Evolutionary conservation across 2,888 invertebrate genomes (phyloP).

Genomic region (Sericinus montela): DNA sequence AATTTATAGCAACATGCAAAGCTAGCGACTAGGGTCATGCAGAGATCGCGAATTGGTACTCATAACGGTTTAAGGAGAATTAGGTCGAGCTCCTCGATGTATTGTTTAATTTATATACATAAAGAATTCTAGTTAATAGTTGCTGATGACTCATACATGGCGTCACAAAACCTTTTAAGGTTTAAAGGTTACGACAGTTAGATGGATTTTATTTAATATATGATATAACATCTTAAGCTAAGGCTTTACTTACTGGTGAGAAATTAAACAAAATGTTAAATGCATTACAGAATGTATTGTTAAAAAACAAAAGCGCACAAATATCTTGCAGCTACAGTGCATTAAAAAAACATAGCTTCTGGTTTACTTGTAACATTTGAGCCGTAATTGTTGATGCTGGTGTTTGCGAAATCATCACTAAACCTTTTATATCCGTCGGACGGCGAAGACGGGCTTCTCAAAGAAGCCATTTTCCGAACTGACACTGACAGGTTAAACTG

Average conservation of each 20-base stretch:
- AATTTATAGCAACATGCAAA: slow-evolving; percentile 24
- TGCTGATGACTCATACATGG: slow-evolving; percentile 56
- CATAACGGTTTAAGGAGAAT: slow-evolving; percentile 27
- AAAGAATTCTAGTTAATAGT: slow-evolving; percentile 34
- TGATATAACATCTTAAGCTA: slow-evolving; percentile 28
- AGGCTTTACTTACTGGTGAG: slow-evolving; percentile 41
- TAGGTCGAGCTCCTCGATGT: slow-evolving; percentile 33
- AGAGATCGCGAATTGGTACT: slow-evolving; percentile 5
- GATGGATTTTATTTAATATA: slow-evolving; percentile 36
- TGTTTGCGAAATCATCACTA: slow-evolving; percentile 79
- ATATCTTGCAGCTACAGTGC: slow-evolving; percentile 69
- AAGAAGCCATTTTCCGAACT: slow-evolving; percentile 76
- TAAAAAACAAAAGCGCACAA: slow-evolving; percentile 66
- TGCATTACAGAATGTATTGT: slow-evolving; percentile 67
- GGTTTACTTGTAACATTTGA: slow-evolving; percentile 81
- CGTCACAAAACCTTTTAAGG: slow-evolving; percentile 47
- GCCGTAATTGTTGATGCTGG: slow-evolving; percentile 81
- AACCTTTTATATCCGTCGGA: slow-evolving; percentile 83
- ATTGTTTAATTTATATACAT: slow-evolving; percentile 34
- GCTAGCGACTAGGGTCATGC: slow-evolving; percentile 16
- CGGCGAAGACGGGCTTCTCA: slow-evolving; percentile 78
- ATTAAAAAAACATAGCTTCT: slow-evolving; percentile 61
- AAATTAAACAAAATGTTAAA: slow-evolving; percentile 69
- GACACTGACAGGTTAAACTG: too few relatives aligned
- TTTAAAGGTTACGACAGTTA: slow-evolving; percentile 31